Evolutionary conservation across 2,113 vertebrate species (phyloP).

Genomic region (Grallaria varia): DNA sequence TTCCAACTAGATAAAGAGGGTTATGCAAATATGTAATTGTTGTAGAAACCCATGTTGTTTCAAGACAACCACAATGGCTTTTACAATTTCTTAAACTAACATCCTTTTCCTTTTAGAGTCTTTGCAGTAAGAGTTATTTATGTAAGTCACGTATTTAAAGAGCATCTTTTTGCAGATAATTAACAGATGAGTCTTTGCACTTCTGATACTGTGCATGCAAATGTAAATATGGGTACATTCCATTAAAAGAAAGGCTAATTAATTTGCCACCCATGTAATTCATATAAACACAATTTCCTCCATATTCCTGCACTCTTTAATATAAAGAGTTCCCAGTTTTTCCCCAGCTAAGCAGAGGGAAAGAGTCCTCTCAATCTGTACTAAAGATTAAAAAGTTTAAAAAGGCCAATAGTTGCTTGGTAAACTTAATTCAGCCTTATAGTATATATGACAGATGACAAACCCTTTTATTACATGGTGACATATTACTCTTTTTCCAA

Average conservation of each 20-base stretch:
- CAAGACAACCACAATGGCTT: not conserved
- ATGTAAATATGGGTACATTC: not conserved
- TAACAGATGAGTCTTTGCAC: not conserved
- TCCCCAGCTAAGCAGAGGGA: not conserved
- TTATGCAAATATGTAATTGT: not conserved
- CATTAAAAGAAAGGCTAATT: not conserved
- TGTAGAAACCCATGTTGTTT: not conserved
- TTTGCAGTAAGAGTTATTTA: not conserved
- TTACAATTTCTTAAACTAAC: not conserved
- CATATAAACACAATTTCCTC: not conserved
- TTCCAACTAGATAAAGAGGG: not conserved
- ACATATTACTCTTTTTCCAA: not conserved
- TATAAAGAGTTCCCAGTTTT: not conserved
- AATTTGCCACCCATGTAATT: not conserved
- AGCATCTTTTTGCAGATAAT: not conserved
- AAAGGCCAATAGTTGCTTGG: not conserved
- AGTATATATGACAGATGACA: not conserved
- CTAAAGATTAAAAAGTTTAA: not conserved
- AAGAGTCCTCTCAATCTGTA: not conserved
- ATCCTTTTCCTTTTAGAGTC: not conserved
- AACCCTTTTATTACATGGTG: not conserved
- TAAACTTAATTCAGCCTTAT: not conserved
- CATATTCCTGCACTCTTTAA: not conserved
- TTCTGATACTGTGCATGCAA: not conserved
- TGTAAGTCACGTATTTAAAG: not conserved